Base-by-base conservation (phyloP, 2,888 invertebrate genomes). In the Tetragonisca angustula region DNA sequence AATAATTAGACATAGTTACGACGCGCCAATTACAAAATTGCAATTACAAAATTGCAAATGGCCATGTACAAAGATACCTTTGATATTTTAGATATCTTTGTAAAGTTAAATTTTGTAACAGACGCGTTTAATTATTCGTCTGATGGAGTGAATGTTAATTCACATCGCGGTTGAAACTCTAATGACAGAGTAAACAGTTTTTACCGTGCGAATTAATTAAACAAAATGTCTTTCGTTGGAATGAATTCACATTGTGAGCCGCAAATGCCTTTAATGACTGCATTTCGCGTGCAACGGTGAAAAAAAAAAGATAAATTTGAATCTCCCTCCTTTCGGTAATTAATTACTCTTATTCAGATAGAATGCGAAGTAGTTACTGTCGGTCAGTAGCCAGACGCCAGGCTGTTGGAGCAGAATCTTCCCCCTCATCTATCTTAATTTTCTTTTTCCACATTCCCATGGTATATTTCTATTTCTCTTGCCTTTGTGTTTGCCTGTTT, bases 351-450 rank as follows among this genome's bases (percentile, higher is more conserved):
- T 56, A 56, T 56, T n/a, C n/a, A 56, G 56, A n/a, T n/a, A 15
- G 56, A n/a, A 56, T 13, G n/a, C 4, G 13, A 56, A 81, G 81
- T 81, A 79, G 74, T 81, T 27, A 50, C 4, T 19, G 32, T 32
- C 74, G 17, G 43, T 11, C 13, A n/a, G 27, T 32, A 27, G 64
- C 19, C 81, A 70, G 79, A 70, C 59, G 17, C 2, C 4, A 5
- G 3, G 2, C 43, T 64, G 59, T 27, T 32, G 9, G 9, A 43
- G 43, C 43, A 43, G 9, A 9, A 9, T 32, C 62, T 77, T 62
- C 61, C 59, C 24, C 49, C n/a, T 43, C 43, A 43, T 19, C 62
- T n/a, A 27, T 61, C 49, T 9, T 32, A 50, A 61, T 64, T 52
- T n/a, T 52, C 36, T 64, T 72, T 67, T 67, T 15, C 54, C 32